Evolutionary conservation across 2,797 vertebrate genomes (phyloP), one percentile per base, ranked within the genome.

Genomic region (Chanos chanos): DNA sequence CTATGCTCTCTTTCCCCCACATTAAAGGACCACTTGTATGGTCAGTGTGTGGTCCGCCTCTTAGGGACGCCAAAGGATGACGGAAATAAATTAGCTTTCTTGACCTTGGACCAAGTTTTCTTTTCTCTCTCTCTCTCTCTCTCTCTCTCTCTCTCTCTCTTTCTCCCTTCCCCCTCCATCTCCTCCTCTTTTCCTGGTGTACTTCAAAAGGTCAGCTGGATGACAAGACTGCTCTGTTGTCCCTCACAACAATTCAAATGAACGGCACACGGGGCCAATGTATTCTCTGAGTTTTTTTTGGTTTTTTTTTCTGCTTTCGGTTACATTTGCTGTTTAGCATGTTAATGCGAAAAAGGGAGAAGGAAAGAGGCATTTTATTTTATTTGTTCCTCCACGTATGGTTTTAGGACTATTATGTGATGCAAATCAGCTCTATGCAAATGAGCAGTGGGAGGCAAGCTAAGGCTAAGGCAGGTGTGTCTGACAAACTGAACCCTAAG

Each of bases 11-110:
- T 22, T 45, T 34, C 51, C 43, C 76, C 79, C 78, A 81, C 83
- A 86, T 86, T 79, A 86, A 86, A 87, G 78, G 68, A 75, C 78
- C 79, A 74, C 75, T 75, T 72, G 78, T 80, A 72, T 50, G 82
- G 81, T 66, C 78, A 83, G 84, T 88, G 86, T 89, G 87, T 88
- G 87, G 87, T 87, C 85, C 67, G 75, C 75, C 82, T 83, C 82
- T 82, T 63, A 73, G 81, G 77, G 80, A 83, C 77, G 36, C 72
- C 79, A 77, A 82, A 80, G 83, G 81, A 84, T 63, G 65, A 83
- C 84, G 86, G 86, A 87, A 86, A 87, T 85, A 88, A 89, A 90
- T 89, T 87, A 85, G 86, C 86, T 89, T 85, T 89, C 84, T 88
- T 89, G 87, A 90, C 89, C 87, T 89, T 86, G 86, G 87, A 83